Percentiles rank a stretch among this genome's conserved stretches.
Evolutionary conservation across 2,797 vertebrate species (phyloP).

Genomic region (Sphaeramia orbicularis): DNA sequence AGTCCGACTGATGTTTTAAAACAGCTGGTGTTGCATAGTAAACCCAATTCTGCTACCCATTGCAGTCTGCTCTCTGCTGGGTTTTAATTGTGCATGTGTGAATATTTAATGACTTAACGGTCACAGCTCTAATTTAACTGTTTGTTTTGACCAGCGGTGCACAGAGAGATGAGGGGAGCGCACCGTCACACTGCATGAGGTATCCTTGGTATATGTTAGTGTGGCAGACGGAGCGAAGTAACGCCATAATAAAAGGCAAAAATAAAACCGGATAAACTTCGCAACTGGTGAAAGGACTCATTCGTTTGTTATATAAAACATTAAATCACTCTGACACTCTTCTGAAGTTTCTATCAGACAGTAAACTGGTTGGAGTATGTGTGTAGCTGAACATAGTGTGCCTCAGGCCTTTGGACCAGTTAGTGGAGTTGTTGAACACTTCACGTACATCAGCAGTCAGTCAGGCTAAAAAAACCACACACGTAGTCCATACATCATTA

Average conservation of each 20-base stretch:
- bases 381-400: constrained; percentile 30
- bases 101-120: constrained; percentile 30
- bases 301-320: constrained; percentile 2
- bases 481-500: constrained; percentile 26
- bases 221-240: background rate
- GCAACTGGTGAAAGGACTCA: background rate
- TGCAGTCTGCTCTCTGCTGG: constrained; percentile 13
- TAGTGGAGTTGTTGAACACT: constrained; percentile 19
- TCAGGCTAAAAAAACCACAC: background rate
- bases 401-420: constrained; percentile 8
- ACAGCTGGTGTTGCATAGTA: constrained; percentile 4
- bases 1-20: constrained; percentile 15
- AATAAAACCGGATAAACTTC: background rate
- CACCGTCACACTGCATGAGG: background rate
- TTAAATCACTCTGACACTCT: background rate
- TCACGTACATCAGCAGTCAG: constrained; percentile 12
- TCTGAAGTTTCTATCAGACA: constrained; percentile 39
- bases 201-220: constrained; percentile 1
- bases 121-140: constrained; percentile 9
- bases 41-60: constrained; percentile 5
- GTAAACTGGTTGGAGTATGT: constrained; percentile 30
- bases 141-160: constrained; percentile 13
- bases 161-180: background rate
- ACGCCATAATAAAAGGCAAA: background rate
- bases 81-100: constrained; percentile 22